Evolutionary conservation across 2,888 invertebrate species (phyloP).

Genomic region (Arge pagana): DNA sequence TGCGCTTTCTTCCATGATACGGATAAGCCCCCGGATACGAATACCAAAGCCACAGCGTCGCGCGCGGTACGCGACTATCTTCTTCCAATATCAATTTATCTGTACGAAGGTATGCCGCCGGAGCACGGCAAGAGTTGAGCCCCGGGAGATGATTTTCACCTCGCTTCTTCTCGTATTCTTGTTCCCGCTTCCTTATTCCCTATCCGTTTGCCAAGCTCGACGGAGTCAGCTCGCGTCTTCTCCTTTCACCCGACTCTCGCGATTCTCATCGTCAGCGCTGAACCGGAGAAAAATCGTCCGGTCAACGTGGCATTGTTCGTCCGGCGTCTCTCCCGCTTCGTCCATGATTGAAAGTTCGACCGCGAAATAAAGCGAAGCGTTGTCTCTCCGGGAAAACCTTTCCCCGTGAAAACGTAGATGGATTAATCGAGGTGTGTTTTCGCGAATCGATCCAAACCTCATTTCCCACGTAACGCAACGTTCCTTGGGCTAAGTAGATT

Average conservation of each 20-base stretch:
- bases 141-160: not conserved
- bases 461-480: no score
- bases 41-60: not conserved
- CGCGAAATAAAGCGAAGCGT: not conserved
- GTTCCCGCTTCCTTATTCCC: not conserved
- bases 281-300: no score
- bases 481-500: no score
- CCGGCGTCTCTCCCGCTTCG: not conserved
- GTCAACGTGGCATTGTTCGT: not conserved
- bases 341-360: not conserved
- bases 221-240: no score
- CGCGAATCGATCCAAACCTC: not conserved
- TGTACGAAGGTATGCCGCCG: constrained; percentile 3
- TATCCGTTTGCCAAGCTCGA: no score
- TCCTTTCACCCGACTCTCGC: not conserved
- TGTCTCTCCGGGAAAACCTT: not conserved
- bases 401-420: no score
- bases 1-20: no score
- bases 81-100: constrained; percentile 15
- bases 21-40: not conserved
- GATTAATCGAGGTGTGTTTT: no score
- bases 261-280: not conserved
- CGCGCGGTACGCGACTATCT: not conserved
- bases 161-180: not conserved
- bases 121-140: constrained; percentile 5